Conservation (phyloP, 2,113 vertebrate species). For the Toxotes chatareus region DNA sequence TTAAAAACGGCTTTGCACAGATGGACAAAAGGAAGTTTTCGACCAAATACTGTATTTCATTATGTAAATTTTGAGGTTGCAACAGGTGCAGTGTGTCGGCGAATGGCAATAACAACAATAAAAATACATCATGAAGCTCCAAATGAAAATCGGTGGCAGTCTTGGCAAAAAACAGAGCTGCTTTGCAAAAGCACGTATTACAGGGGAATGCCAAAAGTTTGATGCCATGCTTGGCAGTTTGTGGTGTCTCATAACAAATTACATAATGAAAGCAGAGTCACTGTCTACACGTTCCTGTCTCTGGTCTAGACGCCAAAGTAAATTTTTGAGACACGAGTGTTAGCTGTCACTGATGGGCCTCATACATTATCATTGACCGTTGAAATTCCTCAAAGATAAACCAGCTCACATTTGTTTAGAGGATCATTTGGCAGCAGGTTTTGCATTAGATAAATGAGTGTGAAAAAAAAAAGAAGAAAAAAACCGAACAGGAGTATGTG, state of each 20-base stretch:
- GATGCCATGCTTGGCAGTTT: neutral
- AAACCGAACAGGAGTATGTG: neutral
- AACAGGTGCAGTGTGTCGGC: too few relatives aligned
- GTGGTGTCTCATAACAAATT: neutral
- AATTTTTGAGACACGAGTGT: neutral
- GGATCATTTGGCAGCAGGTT: slow-evolving; percentile 5
- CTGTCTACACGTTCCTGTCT: neutral
- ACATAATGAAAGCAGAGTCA: neutral
- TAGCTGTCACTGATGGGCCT: neutral
- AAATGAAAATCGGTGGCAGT: neutral
- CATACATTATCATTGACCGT: neutral
- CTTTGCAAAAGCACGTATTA: neutral
- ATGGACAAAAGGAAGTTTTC: too few relatives aligned
- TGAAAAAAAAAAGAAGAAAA: neutral
- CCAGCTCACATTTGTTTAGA: slow-evolving; percentile 23
- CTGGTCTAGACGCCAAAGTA: neutral
- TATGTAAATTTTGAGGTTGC: too few relatives aligned
- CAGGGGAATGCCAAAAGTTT: neutral
- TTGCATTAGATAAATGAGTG: slow-evolving; percentile 43
- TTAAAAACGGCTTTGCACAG: neutral
- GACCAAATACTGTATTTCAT: too few relatives aligned
- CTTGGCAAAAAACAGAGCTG: too few relatives aligned
- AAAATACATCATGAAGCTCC: neutral
- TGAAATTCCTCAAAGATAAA: neutral
- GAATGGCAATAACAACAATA: neutral